Base-by-base conservation (phyloP, 2,797 vertebrate genomes). In the Parambassis ranga region DNA sequence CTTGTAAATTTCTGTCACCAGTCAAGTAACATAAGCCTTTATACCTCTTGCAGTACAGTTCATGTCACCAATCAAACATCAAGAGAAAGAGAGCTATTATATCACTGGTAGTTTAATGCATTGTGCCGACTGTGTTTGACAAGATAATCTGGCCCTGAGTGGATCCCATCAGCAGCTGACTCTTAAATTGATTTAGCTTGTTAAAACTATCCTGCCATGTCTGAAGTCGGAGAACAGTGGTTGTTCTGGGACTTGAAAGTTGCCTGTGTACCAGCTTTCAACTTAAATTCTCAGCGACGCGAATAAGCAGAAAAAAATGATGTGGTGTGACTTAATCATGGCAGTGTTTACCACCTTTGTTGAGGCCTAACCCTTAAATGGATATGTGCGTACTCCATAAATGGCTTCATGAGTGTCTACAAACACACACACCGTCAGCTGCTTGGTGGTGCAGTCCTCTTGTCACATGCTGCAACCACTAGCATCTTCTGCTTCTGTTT, bases 161-260 rank as follows among this genome's bases (percentile, higher is more conserved):
- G 81, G 61, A 84, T 89, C 83, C 82, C 62, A 83, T 90, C 68
- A 87, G 82, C 75, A 82, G 79, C 75, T 77, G 79, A 86, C 84
- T 79, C 69, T 31, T 79, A 74, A 88, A 91, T 89, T 78, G 48
- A 87, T 75, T 90, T 90, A 88, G 35, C 80, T 77, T 81, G 75
- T 88, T 83, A 87, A 87, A 78, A 61, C 76, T 67, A n/a, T 61
- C 59, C 77, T 65, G 64, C 63, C 59, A n/a, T 15, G 43, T 75
- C 59, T 72, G 46, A 80, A 65, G 65, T 58, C 47, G 63, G 50
- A 71, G 42, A 68, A 36, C 48, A 32, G 66, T n/a, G 27, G 3
- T 19, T 60, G 38, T 16, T 63, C 19, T 47, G 30, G 36, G 16
- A 41, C 16, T n/a, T n/a, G n/a, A n/a, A n/a, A n/a, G n/a, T n/a